phyloP scores from a whole-genome alignment of 2,113 vertebrate species.

The Mus pahari region DNA sequence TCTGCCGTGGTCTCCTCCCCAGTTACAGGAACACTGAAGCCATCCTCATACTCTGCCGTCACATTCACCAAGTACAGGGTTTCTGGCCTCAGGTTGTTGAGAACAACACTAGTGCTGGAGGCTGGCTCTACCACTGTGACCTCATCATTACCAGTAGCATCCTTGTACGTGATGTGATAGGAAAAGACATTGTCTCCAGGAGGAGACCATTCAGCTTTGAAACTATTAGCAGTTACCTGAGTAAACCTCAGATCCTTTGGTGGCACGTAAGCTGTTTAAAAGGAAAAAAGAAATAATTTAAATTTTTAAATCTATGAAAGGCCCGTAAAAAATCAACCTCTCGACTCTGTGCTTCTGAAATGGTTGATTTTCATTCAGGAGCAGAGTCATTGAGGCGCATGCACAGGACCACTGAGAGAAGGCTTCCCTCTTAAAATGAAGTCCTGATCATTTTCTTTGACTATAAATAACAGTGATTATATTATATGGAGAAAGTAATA shows the following conservation, averaged over 20 bases:
- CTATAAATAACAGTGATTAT: background rate
- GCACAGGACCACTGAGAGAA: background rate
- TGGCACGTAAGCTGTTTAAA: conserved; percentile 88
- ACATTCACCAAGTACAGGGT: conserved; percentile 94
- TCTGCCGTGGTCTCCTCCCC: conserved; percentile 93
- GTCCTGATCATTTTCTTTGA: background rate
- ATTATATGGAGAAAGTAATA: background rate
- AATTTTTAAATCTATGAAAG: conserved; percentile 7
- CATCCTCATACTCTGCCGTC: conserved; percentile 92
- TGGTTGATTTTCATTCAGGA: background rate
- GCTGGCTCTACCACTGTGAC: conserved; percentile 92
- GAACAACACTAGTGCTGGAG: conserved; percentile 87
- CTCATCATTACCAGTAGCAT: conserved; percentile 86
- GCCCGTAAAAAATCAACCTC: background rate
- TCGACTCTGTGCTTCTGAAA: background rate
- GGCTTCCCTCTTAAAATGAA: background rate
- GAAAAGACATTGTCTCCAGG: conserved; percentile 89
- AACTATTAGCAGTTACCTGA: conserved; percentile 91
- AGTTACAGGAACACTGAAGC: conserved; percentile 90
- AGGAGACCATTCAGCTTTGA: conserved; percentile 92
- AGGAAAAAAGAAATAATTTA: conserved; percentile 21
- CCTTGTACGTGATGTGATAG: conserved; percentile 92
- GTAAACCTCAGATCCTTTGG: conserved; percentile 93
- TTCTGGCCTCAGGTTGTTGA: conserved; percentile 92
- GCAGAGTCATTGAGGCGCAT: background rate